Conservation (phyloP, 2,797 vertebrate species). For the Linurgus olivaceus region DNA sequence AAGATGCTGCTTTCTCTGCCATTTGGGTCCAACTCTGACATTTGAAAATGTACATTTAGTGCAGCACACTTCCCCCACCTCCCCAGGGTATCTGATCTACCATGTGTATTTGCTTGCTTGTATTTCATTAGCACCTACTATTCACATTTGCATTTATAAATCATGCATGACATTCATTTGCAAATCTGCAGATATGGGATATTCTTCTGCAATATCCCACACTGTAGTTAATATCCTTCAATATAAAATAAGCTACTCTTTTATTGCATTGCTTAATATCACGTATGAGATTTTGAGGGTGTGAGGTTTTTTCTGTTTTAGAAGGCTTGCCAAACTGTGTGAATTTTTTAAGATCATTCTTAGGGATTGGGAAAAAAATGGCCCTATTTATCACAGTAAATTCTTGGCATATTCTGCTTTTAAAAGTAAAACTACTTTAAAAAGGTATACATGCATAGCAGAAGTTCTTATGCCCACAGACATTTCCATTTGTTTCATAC, state of each 20-base stretch:
- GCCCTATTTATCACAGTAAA: constrained; percentile 15
- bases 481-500: constrained; percentile 46
- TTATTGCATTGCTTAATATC: neutral
- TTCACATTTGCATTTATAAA: constrained; percentile 45
- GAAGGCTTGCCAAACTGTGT: neutral
- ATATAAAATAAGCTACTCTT: neutral
- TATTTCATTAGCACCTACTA: constrained; percentile 45
- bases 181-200: constrained; percentile 1
- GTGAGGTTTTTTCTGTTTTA: neutral
- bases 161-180: constrained; percentile 41
- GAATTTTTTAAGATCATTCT: constrained; percentile 55
- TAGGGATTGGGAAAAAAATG: constrained; percentile 7
- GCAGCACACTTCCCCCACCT: neutral
- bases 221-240: neutral
- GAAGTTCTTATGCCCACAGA: constrained; percentile 46
- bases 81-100: neutral
- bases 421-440: constrained; percentile 59
- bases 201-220: neutral
- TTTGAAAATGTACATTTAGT: neutral
- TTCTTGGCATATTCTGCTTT: constrained; percentile 43
- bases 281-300: neutral
- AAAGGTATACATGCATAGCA: constrained; percentile 29
- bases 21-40: neutral
- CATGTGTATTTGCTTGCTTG: neutral
- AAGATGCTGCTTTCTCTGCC: neutral